Evolutionary conservation across 2,888 invertebrate species (phyloP).

Genomic region (Gerris lacustris): DNA sequence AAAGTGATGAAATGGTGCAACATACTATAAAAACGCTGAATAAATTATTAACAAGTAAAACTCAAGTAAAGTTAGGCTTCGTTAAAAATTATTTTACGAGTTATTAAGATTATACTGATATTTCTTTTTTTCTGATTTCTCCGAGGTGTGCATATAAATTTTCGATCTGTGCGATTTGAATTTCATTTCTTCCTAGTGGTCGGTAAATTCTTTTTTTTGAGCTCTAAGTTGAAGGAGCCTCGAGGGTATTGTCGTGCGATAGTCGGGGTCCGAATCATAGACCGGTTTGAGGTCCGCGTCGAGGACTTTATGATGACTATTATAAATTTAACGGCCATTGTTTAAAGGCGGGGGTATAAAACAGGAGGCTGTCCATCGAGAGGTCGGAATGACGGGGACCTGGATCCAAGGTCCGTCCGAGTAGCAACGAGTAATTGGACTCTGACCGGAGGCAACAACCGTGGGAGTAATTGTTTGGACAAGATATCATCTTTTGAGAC

Average conservation of each 20-base stretch:
- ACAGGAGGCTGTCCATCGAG: not conserved
- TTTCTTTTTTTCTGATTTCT: too few relatives aligned
- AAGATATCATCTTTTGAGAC: not conserved
- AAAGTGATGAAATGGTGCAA: too few relatives aligned
- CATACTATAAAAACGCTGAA: too few relatives aligned
- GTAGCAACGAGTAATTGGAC: not conserved
- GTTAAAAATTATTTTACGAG: too few relatives aligned
- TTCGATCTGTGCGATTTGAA: too few relatives aligned
- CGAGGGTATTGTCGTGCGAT: not conserved
- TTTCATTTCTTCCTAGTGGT: too few relatives aligned
- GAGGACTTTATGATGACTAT: not conserved
- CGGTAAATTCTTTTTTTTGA: too few relatives aligned
- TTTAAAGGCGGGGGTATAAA: not conserved
- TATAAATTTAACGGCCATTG: conserved; percentile 3
- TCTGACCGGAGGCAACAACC: not conserved
- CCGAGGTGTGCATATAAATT: too few relatives aligned
- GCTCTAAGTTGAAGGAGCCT: not conserved
- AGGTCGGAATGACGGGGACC: not conserved
- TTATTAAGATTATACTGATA: too few relatives aligned
- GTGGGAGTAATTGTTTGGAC: not conserved
- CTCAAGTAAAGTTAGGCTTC: too few relatives aligned
- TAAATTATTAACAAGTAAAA: too few relatives aligned
- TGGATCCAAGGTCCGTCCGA: not conserved
- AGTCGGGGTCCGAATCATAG: not conserved
- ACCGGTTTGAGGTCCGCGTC: not conserved